Conservation (phyloP, 2,888 invertebrate genomes). For the Idaea straminata region DNA sequence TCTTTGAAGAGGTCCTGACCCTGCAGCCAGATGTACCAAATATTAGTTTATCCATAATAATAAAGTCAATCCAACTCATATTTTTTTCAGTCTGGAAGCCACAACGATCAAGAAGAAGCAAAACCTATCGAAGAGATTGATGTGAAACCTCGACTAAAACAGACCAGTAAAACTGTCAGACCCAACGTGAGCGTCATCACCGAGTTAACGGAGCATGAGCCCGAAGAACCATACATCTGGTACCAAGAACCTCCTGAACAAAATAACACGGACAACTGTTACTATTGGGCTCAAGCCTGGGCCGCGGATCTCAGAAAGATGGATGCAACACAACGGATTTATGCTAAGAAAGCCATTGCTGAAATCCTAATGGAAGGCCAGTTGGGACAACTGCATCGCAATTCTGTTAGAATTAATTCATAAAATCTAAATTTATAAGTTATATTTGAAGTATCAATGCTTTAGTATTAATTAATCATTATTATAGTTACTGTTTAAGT, state of each 20-base stretch:
- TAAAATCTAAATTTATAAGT: background rate
- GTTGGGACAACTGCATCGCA: slow-evolving; percentile 9
- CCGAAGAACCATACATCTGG: background rate
- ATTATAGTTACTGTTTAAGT: background rate
- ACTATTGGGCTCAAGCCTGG: slow-evolving; percentile 23
- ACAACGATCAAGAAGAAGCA: background rate
- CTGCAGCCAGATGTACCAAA: background rate
- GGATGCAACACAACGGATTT: slow-evolving; percentile 25
- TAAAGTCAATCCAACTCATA: background rate
- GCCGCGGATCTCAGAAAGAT: slow-evolving; percentile 24
- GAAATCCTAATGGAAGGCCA: slow-evolving; percentile 27
- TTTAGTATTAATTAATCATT: background rate
- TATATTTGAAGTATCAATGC: background rate
- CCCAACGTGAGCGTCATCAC: background rate
- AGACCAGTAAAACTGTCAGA: background rate
- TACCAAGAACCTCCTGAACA: background rate
- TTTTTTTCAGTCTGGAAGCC: background rate
- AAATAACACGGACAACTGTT: background rate
- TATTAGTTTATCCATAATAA: background rate
- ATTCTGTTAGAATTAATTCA: slow-evolving; percentile 5
- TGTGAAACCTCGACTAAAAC: background rate
- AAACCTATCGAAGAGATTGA: background rate
- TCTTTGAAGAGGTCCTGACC: background rate
- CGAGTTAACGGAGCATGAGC: background rate
- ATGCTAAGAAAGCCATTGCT: slow-evolving; percentile 27